phyloP scores from a whole-genome alignment of 2,113 vertebrate genomes.

The Tragelaphus scriptus region DNA sequence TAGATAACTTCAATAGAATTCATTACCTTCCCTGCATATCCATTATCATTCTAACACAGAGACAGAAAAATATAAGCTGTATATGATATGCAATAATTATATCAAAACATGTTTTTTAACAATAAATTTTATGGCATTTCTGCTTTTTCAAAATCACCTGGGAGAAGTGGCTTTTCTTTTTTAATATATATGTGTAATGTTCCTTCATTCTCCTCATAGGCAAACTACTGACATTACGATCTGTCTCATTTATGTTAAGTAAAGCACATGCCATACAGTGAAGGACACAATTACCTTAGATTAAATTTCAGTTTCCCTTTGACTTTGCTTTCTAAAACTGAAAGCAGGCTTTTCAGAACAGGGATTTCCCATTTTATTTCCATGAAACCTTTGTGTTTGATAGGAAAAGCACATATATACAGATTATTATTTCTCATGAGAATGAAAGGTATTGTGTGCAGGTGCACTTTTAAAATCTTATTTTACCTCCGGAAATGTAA shows the following conservation, averaged over 20 bases:
- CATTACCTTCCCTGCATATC: not conserved
- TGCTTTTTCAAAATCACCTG: not conserved
- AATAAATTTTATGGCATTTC: not conserved
- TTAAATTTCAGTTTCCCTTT: not conserved
- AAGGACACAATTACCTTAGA: not conserved
- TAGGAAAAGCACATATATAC: not conserved
- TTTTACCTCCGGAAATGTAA: not conserved
- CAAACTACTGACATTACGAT: not conserved
- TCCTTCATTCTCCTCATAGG: not conserved
- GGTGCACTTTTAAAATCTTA: not conserved
- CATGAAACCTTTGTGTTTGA: not conserved
- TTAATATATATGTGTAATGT: not conserved
- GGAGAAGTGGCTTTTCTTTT: not conserved
- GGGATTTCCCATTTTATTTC: not conserved
- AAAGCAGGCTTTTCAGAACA: not conserved
- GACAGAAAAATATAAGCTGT: not conserved
- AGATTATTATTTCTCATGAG: not conserved
- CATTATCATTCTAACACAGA: not conserved
- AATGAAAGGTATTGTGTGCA: not conserved
- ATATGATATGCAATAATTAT: not conserved
- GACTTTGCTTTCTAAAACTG: conserved; percentile 4
- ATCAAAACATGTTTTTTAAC: not conserved
- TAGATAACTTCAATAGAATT: not conserved
- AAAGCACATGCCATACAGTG: not conserved
- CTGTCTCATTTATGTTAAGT: not conserved